Conservation (phyloP, 2,888 invertebrate genomes). For the Cerastis rubricosa region DNA sequence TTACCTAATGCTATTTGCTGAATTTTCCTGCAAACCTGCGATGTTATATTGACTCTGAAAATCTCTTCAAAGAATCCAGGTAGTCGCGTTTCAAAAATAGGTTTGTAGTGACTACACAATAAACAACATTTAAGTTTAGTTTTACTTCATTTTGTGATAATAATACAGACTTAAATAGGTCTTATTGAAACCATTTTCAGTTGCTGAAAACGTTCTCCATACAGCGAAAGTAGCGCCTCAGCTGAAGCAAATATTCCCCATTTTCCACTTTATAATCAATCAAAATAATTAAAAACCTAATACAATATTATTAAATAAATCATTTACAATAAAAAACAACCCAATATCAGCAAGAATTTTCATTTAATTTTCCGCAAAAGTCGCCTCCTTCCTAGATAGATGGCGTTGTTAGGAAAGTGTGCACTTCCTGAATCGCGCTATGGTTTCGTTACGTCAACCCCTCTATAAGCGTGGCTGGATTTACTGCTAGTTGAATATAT, state of each 20-base stretch:
- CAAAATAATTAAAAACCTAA: neutral
- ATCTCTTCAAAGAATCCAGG: neutral
- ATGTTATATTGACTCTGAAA: neutral
- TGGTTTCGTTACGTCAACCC: conserved; percentile 44
- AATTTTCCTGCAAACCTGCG: neutral
- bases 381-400: conserved; percentile 28
- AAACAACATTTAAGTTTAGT: neutral
- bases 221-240: neutral
- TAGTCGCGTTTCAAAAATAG: neutral
- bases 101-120: neutral
- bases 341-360: neutral
- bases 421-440: conserved; percentile 34
- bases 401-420: conserved; percentile 29
- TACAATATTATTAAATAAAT: too few relatives aligned
- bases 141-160: neutral
- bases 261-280: neutral
- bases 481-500: neutral
- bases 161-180: neutral
- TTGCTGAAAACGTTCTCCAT: neutral
- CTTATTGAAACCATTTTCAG: neutral
- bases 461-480: neutral
- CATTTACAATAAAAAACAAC: neutral
- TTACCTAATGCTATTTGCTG: neutral
- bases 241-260: neutral
- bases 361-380: neutral